phyloP scores from a whole-genome alignment of 2,888 invertebrate genomes.

The Diogma glabrata region DNA sequence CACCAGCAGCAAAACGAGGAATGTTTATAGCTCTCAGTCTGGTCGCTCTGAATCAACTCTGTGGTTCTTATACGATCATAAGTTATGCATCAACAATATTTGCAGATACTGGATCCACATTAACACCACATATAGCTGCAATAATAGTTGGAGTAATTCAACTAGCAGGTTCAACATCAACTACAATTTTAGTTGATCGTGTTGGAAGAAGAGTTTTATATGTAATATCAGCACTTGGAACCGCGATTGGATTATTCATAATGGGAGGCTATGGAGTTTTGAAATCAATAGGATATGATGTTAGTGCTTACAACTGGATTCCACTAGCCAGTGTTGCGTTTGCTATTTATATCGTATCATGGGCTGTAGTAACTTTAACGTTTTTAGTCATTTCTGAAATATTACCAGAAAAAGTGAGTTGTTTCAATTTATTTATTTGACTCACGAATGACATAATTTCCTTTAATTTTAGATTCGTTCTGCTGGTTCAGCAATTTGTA shows the following conservation, averaged over 20 bases:
- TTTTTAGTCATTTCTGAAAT: constrained; percentile 16
- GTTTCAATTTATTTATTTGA: no score
- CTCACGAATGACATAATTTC: no score
- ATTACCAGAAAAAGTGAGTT: constrained; percentile 18
- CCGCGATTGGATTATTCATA: constrained; percentile 9
- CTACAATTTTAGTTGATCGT: constrained; percentile 31
- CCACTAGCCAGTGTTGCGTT: constrained; percentile 14
- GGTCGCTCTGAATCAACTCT: constrained; percentile 29
- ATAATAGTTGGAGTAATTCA: constrained; percentile 33
- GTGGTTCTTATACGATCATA: constrained; percentile 33
- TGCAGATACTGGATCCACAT: constrained; percentile 28
- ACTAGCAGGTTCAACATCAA: constrained; percentile 29
- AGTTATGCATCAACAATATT: constrained; percentile 34
- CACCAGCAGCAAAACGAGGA: constrained; percentile 17
- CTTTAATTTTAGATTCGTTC: constrained; percentile 17
- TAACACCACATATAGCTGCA: constrained; percentile 28
- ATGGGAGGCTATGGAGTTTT: constrained; percentile 10
- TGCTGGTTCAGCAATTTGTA: neutral
- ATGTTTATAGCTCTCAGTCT: constrained; percentile 28
- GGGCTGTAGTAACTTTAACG: constrained; percentile 15
- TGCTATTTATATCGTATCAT: constrained; percentile 15
- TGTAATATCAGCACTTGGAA: constrained; percentile 12
- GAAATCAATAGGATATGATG: constrained; percentile 4
- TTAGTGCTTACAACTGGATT: constrained; percentile 12
- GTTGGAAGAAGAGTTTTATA: constrained; percentile 28